These are phyloP conservation scores for Lomographa bimaculata DNA, from an alignment of 2,888 invertebrate species.

Conservation along the genomic window DNA sequence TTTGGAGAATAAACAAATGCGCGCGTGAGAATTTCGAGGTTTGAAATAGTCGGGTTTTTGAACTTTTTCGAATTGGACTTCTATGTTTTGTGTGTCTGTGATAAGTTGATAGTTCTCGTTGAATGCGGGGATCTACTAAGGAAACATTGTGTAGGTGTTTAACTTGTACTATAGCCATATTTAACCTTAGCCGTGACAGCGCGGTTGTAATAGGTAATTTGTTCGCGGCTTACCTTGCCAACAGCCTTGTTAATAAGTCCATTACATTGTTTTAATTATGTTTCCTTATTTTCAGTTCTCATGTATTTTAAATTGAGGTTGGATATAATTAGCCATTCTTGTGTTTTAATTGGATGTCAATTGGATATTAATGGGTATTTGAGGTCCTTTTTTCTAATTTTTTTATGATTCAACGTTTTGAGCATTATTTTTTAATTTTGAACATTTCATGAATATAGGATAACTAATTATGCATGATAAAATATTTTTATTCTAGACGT, in stretches of 20 bases:
- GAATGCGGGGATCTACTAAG: conserved; percentile 34
- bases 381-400: no score
- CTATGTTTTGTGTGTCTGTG: conserved; percentile 62
- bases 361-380: conserved; percentile 6
- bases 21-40: conserved; percentile 44
- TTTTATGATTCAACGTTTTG: no score
- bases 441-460: no score
- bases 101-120: conserved; percentile 57
- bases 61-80: conserved; percentile 6
- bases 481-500: no score
- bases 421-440: no score
- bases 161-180: conserved; percentile 20
- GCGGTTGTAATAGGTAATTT: conserved; percentile 15
- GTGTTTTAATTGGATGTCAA: conserved; percentile 9
- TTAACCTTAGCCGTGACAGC: conserved; percentile 23
- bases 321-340: neutral
- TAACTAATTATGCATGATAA: no score
- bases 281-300: conserved; percentile 4
- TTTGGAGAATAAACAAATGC: conserved; percentile 66
- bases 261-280: conserved; percentile 9
- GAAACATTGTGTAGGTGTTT: conserved; percentile 28
- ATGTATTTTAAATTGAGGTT: neutral
- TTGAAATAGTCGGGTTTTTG: conserved; percentile 24
- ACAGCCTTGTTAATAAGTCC: conserved; percentile 15
- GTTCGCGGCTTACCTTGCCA: conserved; percentile 9